Evolutionary conservation across 2,113 vertebrate species (phyloP).

Genomic region (Chaetorhynchus papuensis): DNA sequence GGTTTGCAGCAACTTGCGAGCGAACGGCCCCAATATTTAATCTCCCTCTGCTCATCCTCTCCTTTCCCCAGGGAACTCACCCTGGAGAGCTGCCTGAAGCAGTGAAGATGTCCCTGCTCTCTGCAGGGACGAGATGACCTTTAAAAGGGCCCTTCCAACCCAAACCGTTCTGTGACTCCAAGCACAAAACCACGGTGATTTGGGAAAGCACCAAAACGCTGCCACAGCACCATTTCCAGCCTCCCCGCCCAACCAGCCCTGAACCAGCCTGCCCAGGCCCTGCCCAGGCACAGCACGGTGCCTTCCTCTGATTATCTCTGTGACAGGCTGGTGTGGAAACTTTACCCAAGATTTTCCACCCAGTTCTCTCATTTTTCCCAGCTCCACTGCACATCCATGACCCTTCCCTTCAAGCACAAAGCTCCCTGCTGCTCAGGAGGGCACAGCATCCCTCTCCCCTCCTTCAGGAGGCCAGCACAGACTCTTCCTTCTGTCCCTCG

Average conservation of each 20-base stretch:
- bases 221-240: neutral
- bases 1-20: neutral
- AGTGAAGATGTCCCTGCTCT: neutral
- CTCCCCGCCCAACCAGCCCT: neutral
- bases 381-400: neutral
- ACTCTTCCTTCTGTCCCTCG: neutral
- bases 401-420: neutral
- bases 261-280: neutral
- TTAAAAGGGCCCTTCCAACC: neutral
- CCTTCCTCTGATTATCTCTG: no score
- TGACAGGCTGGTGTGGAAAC: neutral
- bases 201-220: neutral
- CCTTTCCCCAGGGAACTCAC: neutral
- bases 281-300: neutral
- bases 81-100: neutral
- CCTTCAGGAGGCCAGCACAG: neutral
- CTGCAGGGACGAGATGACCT: neutral
- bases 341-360: neutral
- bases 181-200: fast-evolving
- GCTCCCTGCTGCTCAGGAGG: neutral
- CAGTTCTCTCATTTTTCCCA: neutral
- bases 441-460: neutral
- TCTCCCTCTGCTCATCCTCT: neutral
- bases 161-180: neutral
- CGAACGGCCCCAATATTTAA: fast-evolving